Conservation (phyloP, 2,113 vertebrate genomes). For the Chunga burmeisteri region DNA sequence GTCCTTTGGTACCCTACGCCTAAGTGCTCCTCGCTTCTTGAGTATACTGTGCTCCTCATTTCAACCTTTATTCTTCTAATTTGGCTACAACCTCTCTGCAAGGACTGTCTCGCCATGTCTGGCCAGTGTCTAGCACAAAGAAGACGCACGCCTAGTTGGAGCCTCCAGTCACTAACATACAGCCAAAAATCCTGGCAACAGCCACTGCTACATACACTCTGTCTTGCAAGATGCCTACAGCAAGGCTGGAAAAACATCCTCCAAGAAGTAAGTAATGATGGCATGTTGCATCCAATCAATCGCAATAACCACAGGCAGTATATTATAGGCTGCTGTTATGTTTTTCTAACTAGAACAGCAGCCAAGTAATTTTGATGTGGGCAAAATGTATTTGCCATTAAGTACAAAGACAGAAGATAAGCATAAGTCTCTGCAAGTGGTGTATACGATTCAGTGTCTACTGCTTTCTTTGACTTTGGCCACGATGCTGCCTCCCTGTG, state of each 20-base stretch:
- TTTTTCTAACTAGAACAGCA: neutral
- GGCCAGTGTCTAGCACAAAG: neutral
- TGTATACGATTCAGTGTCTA: neutral
- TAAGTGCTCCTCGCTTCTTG: neutral
- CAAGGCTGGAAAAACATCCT: neutral
- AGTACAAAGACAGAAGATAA: neutral
- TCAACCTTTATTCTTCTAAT: neutral
- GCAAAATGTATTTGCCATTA: neutral
- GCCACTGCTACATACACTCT: neutral
- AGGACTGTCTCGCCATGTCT: neutral
- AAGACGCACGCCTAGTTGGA: neutral
- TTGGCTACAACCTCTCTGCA: neutral
- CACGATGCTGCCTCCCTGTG: neutral
- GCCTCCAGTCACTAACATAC: neutral
- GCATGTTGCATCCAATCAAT: fast-evolving
- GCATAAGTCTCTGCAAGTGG: neutral
- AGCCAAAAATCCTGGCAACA: neutral
- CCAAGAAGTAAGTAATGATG: neutral
- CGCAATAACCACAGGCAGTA: neutral
- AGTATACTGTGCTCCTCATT: neutral
- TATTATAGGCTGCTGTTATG: neutral
- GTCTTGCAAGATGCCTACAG: neutral
- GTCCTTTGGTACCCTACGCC: neutral
- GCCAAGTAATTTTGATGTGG: neutral
- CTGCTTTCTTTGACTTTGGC: neutral